A percentile compares a stretch with the other conserved stretches of the same genome.
phyloP scores from a whole-genome alignment of 2,888 invertebrate genomes.

The Drosophila phalerata region DNA sequence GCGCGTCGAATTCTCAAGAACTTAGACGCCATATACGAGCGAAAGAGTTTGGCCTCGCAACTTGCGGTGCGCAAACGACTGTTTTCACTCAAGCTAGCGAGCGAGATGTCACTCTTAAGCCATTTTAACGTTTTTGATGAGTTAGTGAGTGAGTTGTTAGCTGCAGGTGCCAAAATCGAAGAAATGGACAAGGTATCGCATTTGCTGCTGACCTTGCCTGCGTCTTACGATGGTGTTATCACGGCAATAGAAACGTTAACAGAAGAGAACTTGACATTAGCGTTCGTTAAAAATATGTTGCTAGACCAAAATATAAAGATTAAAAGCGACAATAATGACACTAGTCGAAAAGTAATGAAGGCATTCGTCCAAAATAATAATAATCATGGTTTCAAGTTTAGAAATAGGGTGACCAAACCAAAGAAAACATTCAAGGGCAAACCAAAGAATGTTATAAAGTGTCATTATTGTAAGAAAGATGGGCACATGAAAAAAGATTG shows the following conservation, averaged over 20 bases:
- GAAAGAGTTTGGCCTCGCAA: neutral
- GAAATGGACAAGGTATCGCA: neutral
- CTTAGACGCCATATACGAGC: neutral
- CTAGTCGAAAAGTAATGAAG: neutral
- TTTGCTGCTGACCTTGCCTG: neutral
- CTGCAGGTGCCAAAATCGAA: neutral
- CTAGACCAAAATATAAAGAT: neutral
- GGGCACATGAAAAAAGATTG: too few relatives aligned
- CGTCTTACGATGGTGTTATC: neutral
- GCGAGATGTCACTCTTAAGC: neutral
- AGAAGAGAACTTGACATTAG: neutral
- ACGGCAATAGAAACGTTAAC: neutral
- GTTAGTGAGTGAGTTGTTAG: neutral
- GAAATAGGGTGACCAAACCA: neutral
- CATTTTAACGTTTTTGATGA: conserved; percentile 1
- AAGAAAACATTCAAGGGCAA: neutral
- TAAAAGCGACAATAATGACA: neutral
- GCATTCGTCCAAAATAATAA: neutral
- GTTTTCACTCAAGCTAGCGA: neutral
- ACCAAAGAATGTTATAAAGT: neutral
- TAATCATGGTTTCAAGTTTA: neutral
- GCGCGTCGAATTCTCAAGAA: neutral
- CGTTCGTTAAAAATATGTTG: neutral
- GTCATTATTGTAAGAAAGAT: neutral
- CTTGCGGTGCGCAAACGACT: too few relatives aligned